phyloP scores from a whole-genome alignment of 2,888 invertebrate genomes.

The Cinara cedri region DNA sequence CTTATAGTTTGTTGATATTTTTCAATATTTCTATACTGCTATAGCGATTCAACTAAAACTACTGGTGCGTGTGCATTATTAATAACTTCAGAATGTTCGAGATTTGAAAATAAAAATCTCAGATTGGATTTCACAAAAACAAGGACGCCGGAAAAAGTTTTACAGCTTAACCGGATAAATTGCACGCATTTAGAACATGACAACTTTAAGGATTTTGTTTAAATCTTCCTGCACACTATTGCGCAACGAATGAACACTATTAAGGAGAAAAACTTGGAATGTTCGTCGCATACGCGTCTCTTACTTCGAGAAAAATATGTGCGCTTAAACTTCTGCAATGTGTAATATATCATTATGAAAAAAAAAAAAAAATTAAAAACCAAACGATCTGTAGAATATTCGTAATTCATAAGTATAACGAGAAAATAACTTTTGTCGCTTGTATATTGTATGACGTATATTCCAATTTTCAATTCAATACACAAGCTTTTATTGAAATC shows the following conservation, averaged over 20 bases:
- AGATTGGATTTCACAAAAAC: conserved; percentile 40
- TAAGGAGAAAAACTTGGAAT: conserved; percentile 26
- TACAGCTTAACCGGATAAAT: conserved; percentile 43
- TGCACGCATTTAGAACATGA: conserved; percentile 31
- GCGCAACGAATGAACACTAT: conserved; percentile 33
- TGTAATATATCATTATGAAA: neutral
- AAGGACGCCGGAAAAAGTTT: conserved; percentile 21
- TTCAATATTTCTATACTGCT: neutral
- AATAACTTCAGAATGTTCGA: neutral
- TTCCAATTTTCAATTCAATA: neutral
- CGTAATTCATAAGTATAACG: neutral
- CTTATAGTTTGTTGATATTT: neutral
- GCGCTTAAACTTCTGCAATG: conserved; percentile 9
- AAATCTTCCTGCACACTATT: neutral
- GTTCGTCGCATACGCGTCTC: neutral
- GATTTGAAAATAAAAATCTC: conserved; percentile 32
- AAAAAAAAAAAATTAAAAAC: conserved; percentile 5
- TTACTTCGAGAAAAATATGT: conserved; percentile 2
- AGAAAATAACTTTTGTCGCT: neutral
- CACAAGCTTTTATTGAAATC: neutral
- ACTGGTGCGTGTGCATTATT: neutral
- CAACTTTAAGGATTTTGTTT: conserved; percentile 42
- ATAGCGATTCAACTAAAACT: neutral
- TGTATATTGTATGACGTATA: too few species aligned
- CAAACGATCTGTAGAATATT: neutral